phyloP scores from a whole-genome alignment of 2,888 invertebrate species.

The Mylabris sibirica region DNA sequence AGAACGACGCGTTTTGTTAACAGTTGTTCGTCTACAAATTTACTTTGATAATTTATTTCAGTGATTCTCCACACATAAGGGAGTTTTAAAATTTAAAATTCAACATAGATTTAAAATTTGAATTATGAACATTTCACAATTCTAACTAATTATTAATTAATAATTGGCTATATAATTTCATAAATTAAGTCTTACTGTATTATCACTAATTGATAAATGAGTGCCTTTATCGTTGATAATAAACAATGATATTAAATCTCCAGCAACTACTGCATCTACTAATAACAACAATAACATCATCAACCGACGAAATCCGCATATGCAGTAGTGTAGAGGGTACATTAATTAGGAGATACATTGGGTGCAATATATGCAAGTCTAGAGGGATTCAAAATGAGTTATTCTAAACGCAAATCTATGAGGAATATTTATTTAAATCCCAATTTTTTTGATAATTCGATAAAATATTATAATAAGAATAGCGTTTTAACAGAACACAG shows the following conservation, averaged over 20 bases:
- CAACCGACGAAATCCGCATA: slow-evolving; percentile 26
- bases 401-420: background rate
- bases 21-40: slow-evolving; percentile 2
- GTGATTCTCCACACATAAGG: background rate
- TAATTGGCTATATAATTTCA: no score
- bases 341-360: slow-evolving; percentile 38
- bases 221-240: slow-evolving; percentile 29
- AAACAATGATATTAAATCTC: slow-evolving; percentile 32
- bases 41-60: slow-evolving; percentile 4
- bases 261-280: background rate
- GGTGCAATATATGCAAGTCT: slow-evolving; percentile 31
- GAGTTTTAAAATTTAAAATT: background rate
- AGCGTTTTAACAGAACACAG: background rate
- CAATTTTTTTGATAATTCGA: no score
- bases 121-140: background rate
- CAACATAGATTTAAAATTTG: no score
- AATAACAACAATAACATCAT: background rate
- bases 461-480: no score
- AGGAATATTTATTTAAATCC: background rate
- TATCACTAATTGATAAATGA: slow-evolving; percentile 29
- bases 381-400: slow-evolving; percentile 35
- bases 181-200: background rate
- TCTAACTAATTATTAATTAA: no score
- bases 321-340: slow-evolving; percentile 27
- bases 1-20: background rate